Evolutionary conservation across 2,888 invertebrate species (phyloP), one percentile per base, ranked within the genome.

Genomic region (Malthinus flaveolus): DNA sequence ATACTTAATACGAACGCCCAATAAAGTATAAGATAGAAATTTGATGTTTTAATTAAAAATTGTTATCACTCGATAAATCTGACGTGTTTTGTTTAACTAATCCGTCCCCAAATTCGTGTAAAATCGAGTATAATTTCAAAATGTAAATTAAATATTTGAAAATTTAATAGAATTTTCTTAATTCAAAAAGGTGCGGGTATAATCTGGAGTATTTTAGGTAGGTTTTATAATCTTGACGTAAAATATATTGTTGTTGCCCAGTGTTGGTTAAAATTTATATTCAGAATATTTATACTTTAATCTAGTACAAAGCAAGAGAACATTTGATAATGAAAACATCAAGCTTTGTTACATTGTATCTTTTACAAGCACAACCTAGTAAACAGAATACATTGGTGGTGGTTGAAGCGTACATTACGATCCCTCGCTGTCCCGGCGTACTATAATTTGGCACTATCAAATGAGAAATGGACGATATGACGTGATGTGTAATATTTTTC

Each of bases 371-470:
- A 23, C 47, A 15, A 45, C 58, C 57, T 42, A 46, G 58, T 54
- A 54, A 55, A 52, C 56, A 61, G 49, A 61, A 61, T 61, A 61
- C 62, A 52, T 59, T 59, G 62, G 31, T 48, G 53, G 56, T 51
- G 56, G 52, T 56, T 58, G 59, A 49, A 57, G 65, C 62, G 66
- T 54, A 56, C 55, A 62, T 68, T 67, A 68, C 63, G 65, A 67
- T 58, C 55, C 59, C 50, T 58, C 55, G 23, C 59, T 63, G 59
- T 62, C 55, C 63, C 53, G 61, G 61, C 66, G 65, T 62, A 62
- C 61, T 55, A 56, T 56, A 51, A 64, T 65, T 67, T 61, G 66
- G 66, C 23, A 23, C 65, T 68, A 68, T 69, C 68, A 67, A 62
- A 45, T 54, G 50, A 66, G 66, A 68, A 56, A 59, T 54, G 54